A percentile compares a stretch with the other conserved stretches of the same genome.
phyloP scores from a whole-genome alignment of 2,888 invertebrate species.

The Endotricha flammealis region DNA sequence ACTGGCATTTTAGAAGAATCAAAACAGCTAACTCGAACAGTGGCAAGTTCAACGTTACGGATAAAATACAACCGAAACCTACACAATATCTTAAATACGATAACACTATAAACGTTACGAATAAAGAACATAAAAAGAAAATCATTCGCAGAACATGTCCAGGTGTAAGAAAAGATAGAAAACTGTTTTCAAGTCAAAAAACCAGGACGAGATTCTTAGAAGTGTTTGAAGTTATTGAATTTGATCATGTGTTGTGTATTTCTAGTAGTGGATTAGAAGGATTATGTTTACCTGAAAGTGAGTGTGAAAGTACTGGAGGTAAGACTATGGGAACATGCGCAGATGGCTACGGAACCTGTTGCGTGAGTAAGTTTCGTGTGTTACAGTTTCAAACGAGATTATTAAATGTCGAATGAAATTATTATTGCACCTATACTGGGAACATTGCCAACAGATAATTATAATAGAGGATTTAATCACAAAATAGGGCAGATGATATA shows the following conservation, averaged over 20 bases:
- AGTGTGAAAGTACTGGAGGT: conserved; percentile 82
- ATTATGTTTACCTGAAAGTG: conserved; percentile 82
- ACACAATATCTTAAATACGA: conserved; percentile 23
- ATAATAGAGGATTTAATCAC: too few species aligned
- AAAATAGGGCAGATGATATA: too few species aligned
- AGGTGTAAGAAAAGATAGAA: conserved; percentile 21
- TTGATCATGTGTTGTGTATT: conserved; percentile 81
- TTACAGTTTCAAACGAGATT: conserved; percentile 1
- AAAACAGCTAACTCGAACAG: background rate
- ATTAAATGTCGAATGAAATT: too few species aligned
- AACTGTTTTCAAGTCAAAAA: conserved; percentile 17
- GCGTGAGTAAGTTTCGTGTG: conserved; percentile 85
- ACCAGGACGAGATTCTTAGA: conserved; percentile 74
- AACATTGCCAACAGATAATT: too few species aligned
- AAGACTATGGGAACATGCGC: conserved; percentile 83
- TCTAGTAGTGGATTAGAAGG: conserved; percentile 81
- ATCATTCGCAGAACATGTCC: conserved; percentile 35
- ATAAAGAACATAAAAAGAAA: conserved; percentile 30
- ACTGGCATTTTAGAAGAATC: conserved; percentile 9
- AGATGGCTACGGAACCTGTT: conserved; percentile 85
- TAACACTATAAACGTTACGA: conserved; percentile 26
- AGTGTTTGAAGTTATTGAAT: conserved; percentile 84
- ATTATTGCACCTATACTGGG: too few species aligned
- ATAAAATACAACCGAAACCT: conserved; percentile 9
- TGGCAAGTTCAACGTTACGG: conserved; percentile 1